Evolutionary conservation across 2,113 vertebrate species (phyloP), one percentile per base, ranked within the genome.

Genomic region (Ctenodactylus gundi): DNA sequence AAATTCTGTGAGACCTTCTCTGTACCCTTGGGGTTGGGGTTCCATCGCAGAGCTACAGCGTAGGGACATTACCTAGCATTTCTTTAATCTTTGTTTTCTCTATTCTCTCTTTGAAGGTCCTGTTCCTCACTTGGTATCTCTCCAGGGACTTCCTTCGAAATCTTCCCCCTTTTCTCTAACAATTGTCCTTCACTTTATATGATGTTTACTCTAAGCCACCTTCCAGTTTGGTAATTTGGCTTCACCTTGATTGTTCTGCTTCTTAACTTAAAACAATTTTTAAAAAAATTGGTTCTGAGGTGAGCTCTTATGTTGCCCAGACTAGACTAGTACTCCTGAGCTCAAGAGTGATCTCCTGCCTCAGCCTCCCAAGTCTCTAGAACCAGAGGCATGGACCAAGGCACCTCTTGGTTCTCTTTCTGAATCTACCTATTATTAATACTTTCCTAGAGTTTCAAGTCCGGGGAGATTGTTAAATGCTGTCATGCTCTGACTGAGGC

Each of bases 401-500:
- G n/a, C n/a, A n/a, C n/a, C n/a, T n/a, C n/a, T n/a, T n/a, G n/a
- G n/a, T 12, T 41, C 36, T 80, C 39, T 18, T 73, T 73, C 70
- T 58, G 67, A 51, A 65, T 53, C 39, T 41, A 10, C n/a, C 13
- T 31, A 0, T 3, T n/a, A n/a, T n/a, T n/a, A n/a, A n/a, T 11
- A 57, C 20, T 20, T 51, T 44, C 34, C 25, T 20, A 17, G 7
- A 7, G 46, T 83, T 57, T 67, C 20, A 1, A 36, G 14, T 64
- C 39, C 6, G 3, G 0, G 6, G 83, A 12, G 13, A 27, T 2
- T n/a, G 29, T 46, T 1, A 49, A 23, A 9, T 1, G 15, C 23
- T 17, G 57, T 49, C 44, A 8, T 4, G 44, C 39, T 55, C 51
- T 34, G 7, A 60, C 31, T 8, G 21, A 41, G 31, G 55, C 53